phyloP scores from a whole-genome alignment of 2,113 vertebrate genomes.

The Puntigrus tetrazona region DNA sequence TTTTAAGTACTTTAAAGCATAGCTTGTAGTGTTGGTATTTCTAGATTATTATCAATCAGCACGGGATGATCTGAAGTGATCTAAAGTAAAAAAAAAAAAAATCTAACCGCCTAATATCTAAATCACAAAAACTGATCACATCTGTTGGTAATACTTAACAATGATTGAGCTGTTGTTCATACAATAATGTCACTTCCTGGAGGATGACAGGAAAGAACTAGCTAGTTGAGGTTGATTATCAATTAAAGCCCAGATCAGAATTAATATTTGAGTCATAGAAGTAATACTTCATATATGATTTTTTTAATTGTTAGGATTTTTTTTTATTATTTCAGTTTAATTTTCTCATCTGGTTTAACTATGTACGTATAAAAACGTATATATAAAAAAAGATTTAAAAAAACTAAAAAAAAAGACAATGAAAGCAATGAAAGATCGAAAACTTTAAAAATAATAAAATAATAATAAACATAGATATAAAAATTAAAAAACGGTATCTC shows the following conservation, averaged over 20 bases:
- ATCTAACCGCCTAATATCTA: background rate
- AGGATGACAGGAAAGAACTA: background rate
- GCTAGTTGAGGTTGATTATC: background rate
- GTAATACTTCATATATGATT: background rate
- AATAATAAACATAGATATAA: background rate
- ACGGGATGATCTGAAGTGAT: background rate
- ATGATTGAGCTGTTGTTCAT: background rate
- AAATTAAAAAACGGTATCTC: background rate
- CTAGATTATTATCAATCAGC: background rate
- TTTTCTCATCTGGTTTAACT: too few relatives aligned
- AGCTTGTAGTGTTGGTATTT: background rate
- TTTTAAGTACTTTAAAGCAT: background rate
- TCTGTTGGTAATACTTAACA: background rate
- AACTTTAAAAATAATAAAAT: too few relatives aligned
- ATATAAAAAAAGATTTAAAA: too few relatives aligned
- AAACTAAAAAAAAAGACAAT: too few relatives aligned
- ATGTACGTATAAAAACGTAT: too few relatives aligned
- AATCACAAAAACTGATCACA: background rate
- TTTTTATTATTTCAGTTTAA: too few relatives aligned
- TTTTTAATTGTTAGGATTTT: background rate
- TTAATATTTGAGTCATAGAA: background rate
- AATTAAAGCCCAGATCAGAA: background rate
- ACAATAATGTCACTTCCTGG: background rate
- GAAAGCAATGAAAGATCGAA: too few relatives aligned
- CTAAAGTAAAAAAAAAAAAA: too few relatives aligned